These are phyloP conservation scores for Podargus strigoides DNA, from an alignment of 2,797 vertebrate genomes.

Conservation along the genomic window DNA sequence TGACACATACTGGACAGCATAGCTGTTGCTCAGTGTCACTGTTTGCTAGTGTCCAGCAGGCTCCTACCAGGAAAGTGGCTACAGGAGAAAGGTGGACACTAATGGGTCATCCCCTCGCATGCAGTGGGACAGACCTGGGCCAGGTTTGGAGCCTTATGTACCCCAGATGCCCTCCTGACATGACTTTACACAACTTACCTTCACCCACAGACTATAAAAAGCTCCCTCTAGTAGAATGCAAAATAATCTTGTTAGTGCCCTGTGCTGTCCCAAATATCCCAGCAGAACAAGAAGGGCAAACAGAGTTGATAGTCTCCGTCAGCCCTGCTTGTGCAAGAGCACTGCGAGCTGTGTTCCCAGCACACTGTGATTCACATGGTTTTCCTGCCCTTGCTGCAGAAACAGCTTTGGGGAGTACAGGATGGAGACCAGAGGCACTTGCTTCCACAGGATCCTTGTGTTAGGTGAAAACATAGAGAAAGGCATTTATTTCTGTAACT, in stretches of 20 bases:
- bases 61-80: neutral
- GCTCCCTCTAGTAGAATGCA: neutral
- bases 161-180: neutral
- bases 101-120: neutral
- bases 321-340: neutral
- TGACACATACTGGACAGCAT: neutral
- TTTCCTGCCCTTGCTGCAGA: neutral
- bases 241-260: neutral
- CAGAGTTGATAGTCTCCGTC: neutral
- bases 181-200: neutral
- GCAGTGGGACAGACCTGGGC: neutral
- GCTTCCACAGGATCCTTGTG: neutral
- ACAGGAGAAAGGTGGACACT: neutral
- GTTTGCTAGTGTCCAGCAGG: neutral
- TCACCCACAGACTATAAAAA: neutral
- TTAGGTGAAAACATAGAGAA: neutral
- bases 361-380: neutral
- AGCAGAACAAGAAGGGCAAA: neutral
- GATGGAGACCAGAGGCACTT: neutral
- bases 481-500: neutral
- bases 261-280: neutral
- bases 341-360: neutral
- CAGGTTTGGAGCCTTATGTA: neutral
- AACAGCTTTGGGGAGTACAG: neutral
- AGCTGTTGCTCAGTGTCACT: neutral